Conservation (phyloP, 2,113 vertebrate species). For the Anser brachyrhynchus region DNA sequence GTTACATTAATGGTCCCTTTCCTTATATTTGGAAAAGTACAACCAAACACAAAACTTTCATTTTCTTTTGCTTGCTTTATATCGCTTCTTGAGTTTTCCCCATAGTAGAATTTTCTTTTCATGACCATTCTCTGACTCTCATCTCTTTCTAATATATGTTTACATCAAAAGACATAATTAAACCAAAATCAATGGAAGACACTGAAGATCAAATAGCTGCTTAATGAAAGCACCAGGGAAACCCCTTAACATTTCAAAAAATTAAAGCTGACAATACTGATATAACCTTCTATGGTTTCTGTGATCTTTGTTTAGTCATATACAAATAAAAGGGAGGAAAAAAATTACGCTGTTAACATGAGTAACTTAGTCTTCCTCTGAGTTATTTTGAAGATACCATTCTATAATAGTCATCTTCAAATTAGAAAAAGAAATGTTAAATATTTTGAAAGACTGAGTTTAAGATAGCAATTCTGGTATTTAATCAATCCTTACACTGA, state of each 20-base stretch:
- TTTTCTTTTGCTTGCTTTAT: background rate
- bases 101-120: background rate
- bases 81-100: background rate
- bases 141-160: background rate
- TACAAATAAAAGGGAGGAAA: background rate
- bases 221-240: background rate
- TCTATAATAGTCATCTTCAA: background rate
- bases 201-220: background rate
- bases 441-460: background rate
- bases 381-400: background rate
- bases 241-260: background rate
- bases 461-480: background rate
- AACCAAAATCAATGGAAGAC: background rate
- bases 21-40: background rate
- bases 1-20: background rate
- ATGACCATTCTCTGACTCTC: background rate
- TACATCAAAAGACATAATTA: background rate
- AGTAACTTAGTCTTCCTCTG: background rate
- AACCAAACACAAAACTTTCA: background rate
- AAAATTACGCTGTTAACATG: background rate
- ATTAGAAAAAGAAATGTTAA: background rate
- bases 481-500: conserved; percentile 42
- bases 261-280: background rate
- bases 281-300: background rate
- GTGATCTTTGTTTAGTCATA: background rate